Base-by-base conservation (phyloP, 2,888 invertebrate genomes). In the Ptilodon capucinus region DNA sequence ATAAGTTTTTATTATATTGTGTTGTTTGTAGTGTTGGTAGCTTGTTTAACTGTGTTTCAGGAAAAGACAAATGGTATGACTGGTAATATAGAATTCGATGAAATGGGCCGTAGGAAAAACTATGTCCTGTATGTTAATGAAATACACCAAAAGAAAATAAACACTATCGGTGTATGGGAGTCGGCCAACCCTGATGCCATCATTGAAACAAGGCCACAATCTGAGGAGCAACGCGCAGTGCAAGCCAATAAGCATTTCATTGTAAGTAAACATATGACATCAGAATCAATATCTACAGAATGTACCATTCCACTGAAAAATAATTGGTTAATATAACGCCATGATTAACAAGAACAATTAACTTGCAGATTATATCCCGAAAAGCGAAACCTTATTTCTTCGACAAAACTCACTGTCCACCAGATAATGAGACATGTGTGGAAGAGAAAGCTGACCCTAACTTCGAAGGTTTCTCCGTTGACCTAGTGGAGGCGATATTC, bases 401-500 rank as follows among this genome's bases (percentile, higher is more conserved):
- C 92, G 83, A 92, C 40, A 95, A 94, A 80, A 54, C 68, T 49
- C 66, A 73, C 53, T 87, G 87, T 55, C 62, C 59, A 28, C 68
- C 68, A 49, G 69, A 68, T 1, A 68, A 74, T 3, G 48, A 58
- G 4, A 51, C 54, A 0, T 82, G 86, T 46, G 87, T 88, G 51
- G 92, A 92, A 54, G 91, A 91, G 38, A 84, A 64, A 28, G 56
- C 85, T 0, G 94, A 94, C 13, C 92, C 93, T 43, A 92, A 92
- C 60, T 95, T 92, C 70, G 95, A 95, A 81, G 95, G 95, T 2
- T 97, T 95, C 76, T 94, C 94, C 42, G 93, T 96, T 13, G 96
- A 97, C 73, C 83, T 97, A 21, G 92, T 96, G 28, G 87, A 93
- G 57, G 93, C 94, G 65, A 94, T 97, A 72, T 93, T 96, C 41